Evolutionary conservation across 1,140 invertebrate genomes (phyloP), one percentile per base, ranked within the genome.

Genomic region (Anastrepha ludens): DNA sequence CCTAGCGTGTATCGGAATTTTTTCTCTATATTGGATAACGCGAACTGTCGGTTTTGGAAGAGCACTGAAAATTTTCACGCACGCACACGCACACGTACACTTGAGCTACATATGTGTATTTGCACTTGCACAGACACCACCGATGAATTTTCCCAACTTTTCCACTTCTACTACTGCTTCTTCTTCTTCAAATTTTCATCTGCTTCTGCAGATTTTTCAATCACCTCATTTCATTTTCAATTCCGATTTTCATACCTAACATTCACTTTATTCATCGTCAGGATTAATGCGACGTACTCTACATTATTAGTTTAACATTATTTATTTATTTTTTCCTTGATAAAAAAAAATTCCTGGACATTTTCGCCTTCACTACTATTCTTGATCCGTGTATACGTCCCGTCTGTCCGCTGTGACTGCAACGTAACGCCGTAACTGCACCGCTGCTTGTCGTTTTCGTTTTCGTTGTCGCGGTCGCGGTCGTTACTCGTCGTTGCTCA

Each of bases 21-120:
- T 81, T 81, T 81, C 74, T 81, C 74, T 81, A 81, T 81, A 81
- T 81, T 81, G 74, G 74, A 81, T 81, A 81, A 81, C 41, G 47
- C 74, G 74, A 55, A 81, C 67, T 81, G 74, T 55, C 74, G 74
- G 50, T 81, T 81, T 81, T 81, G 74, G 44, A 55, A 47, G 41
- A 55, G 47, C 47, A 29, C 74, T 81, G 74, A 81, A 81, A 74
- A 81, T 81, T 81, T 81, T 81, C 74, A 81, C 47, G 74, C 74
- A 55, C 47, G 50, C 74, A 81, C 74, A 81, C 44, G 47, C 74
- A 81, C 44, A 58, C 74, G 44, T 9, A 81, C 47, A 55, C 20
- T 29, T 81, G 44, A 20, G 47, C 74, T 29, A 39, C 64, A 67
- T 39, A 29, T 67, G 20, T 67, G 29, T 39, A 50, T 55, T 81